These are phyloP conservation scores for Spea bombifrons DNA, from an alignment of 2,113 vertebrate genomes.

Conservation along the genomic window DNA sequence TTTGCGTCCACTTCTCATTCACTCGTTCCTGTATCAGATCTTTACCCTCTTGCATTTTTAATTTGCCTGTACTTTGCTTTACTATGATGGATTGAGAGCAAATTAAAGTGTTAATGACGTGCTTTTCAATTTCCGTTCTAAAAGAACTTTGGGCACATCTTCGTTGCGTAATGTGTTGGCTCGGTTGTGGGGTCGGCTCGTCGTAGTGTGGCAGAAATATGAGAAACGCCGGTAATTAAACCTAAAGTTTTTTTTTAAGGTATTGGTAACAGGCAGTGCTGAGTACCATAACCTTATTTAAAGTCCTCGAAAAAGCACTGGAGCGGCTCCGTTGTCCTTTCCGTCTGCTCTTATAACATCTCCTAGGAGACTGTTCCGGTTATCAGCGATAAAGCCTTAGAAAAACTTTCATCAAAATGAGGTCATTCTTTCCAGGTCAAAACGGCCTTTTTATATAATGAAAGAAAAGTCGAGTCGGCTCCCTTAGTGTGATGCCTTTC, in stretches of 20 bases:
- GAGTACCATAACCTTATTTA: no score
- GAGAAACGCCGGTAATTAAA: no score
- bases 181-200: no score
- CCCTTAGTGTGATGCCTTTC: neutral
- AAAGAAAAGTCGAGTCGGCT: neutral
- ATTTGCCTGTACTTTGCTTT: neutral
- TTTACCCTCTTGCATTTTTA: constrained; percentile 1
- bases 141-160: no score
- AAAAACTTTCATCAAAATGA: constrained; percentile 15
- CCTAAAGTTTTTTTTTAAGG: no score
- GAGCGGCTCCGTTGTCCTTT: no score
- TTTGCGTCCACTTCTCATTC: neutral
- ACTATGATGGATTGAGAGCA: neutral
- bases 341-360: neutral
- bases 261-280: no score
- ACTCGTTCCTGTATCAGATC: constrained; percentile 10
- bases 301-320: no score
- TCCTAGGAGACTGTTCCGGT: constrained; percentile 18
- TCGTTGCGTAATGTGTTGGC: no score
- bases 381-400: neutral
- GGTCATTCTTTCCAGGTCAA: constrained; percentile 30
- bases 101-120: neutral
- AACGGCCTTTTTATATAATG: constrained; percentile 12
- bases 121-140: no score
- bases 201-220: no score